These are phyloP conservation scores for Craniophora ligustri DNA, from an alignment of 2,888 invertebrate genomes.

Conservation along the genomic window DNA sequence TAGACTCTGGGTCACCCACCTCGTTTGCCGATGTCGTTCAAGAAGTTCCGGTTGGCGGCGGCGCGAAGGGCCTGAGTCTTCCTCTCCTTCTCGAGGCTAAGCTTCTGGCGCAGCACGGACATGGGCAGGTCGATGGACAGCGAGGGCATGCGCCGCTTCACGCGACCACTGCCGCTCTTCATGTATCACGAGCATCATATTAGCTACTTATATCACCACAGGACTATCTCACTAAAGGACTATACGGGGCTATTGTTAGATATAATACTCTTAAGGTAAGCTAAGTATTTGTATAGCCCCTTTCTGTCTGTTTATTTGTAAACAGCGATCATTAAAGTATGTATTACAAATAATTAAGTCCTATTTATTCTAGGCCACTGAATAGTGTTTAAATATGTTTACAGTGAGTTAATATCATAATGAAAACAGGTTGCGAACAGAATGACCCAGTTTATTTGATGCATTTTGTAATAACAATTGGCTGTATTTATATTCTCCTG, in stretches of 20 bases:
- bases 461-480: conserved; percentile 16
- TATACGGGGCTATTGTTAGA: no score
- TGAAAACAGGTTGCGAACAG: not conserved
- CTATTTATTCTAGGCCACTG: not conserved
- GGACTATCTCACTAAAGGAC: no score
- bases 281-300: no score
- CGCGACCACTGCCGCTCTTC: conserved; percentile 79
- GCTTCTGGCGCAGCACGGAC: conserved; percentile 94
- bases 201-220: conserved; percentile 41
- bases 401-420: not conserved
- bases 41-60: conserved; percentile 90
- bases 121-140: conserved; percentile 95
- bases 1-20: conserved; percentile 60
- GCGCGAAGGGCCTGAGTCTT: conserved; percentile 90
- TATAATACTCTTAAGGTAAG: no score
- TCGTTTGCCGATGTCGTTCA: conserved; percentile 94
- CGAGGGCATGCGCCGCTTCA: conserved; percentile 90
- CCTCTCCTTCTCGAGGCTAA: conserved; percentile 93
- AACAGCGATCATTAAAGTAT: not conserved
- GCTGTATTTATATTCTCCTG: conserved; percentile 6
- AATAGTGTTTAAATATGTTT: not conserved
- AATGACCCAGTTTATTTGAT: conserved; percentile 9
- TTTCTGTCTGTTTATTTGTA: no score
- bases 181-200: conserved; percentile 55
- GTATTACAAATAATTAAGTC: not conserved